Evolutionary conservation across 2,888 invertebrate genomes (phyloP).

Genomic region (Agonopterix arenella): DNA sequence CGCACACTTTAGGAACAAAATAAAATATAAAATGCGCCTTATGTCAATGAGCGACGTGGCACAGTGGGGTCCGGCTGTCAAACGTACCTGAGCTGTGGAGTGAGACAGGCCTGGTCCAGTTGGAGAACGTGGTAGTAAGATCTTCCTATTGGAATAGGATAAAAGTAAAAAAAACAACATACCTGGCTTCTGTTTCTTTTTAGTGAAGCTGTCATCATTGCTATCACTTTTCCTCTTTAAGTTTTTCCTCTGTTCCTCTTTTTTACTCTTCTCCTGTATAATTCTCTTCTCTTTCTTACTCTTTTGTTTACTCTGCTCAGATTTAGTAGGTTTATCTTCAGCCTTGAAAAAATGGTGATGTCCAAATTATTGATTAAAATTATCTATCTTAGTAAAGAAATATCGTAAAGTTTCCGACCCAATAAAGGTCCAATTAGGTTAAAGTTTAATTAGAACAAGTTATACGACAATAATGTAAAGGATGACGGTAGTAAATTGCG

Average conservation of each 20-base stretch:
- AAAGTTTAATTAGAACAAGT: neutral
- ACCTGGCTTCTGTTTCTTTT: conserved; percentile 33
- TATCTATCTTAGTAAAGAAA: neutral
- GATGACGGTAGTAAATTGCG: conserved; percentile 3
- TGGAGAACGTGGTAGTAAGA: too few species aligned
- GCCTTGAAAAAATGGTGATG: conserved; percentile 35
- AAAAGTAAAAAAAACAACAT: too few species aligned
- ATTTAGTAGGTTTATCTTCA: conserved; percentile 25
- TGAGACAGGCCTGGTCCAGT: too few species aligned
- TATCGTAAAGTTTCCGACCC: neutral
- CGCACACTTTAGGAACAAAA: too few species aligned
- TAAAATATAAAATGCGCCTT: too few species aligned
- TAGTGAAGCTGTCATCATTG: conserved; percentile 17
- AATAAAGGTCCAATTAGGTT: neutral
- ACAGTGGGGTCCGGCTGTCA: too few species aligned
- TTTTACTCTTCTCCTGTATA: conserved; percentile 35
- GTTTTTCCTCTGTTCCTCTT: conserved; percentile 35
- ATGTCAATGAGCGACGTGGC: too few species aligned
- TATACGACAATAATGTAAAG: conserved; percentile 2
- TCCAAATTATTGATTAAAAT: conserved; percentile 19
- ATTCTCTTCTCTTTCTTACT: conserved; percentile 35
- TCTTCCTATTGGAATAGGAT: too few species aligned
- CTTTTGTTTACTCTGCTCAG: conserved; percentile 27
- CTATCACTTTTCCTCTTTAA: conserved; percentile 55
- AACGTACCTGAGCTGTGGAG: too few species aligned